A percentile compares a stretch with the other conserved stretches of the same genome.
These are phyloP conservation scores for Penaeus indicus DNA, from an alignment of 1,140 invertebrate genomes.

Conservation along the genomic window DNA sequence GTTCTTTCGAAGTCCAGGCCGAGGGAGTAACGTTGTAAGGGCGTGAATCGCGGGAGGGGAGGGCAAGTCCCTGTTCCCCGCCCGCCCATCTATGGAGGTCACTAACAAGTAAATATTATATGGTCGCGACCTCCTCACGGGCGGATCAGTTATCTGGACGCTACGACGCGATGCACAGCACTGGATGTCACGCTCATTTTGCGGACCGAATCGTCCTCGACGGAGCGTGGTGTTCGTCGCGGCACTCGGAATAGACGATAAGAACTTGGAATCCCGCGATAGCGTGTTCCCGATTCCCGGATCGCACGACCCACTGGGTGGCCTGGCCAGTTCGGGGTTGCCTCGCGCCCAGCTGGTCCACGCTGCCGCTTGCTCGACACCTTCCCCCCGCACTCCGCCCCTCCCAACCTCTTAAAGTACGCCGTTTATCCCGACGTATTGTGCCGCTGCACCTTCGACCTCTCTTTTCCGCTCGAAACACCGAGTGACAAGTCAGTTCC, in stretches of 20 bases:
- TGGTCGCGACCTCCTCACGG: too few relatives aligned
- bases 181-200: too few relatives aligned
- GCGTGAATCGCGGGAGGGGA: too few relatives aligned
- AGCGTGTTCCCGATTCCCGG: conserved; percentile 46
- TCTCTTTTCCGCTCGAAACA: background rate
- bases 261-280: conserved; percentile 28
- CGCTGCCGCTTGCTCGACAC: conserved; percentile 42
- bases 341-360: conserved; percentile 60
- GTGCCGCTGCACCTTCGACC: background rate
- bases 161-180: too few relatives aligned
- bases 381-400: background rate
- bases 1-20: too few relatives aligned
- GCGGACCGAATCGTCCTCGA: too few relatives aligned
- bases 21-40: too few relatives aligned
- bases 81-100: too few relatives aligned
- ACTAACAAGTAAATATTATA: too few relatives aligned
- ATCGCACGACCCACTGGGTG: conserved; percentile 47
- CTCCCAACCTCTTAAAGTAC: too few relatives aligned
- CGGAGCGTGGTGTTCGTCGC: background rate
- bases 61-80: too few relatives aligned
- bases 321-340: conserved; percentile 60
- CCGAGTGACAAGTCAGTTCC: background rate
- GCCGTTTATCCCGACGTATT: background rate
- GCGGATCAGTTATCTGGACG: too few relatives aligned
- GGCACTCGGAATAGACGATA: conserved; percentile 39